Evolutionary conservation across 1,140 invertebrate species (phyloP).

Genomic region (Chlorops oryzae): DNA sequence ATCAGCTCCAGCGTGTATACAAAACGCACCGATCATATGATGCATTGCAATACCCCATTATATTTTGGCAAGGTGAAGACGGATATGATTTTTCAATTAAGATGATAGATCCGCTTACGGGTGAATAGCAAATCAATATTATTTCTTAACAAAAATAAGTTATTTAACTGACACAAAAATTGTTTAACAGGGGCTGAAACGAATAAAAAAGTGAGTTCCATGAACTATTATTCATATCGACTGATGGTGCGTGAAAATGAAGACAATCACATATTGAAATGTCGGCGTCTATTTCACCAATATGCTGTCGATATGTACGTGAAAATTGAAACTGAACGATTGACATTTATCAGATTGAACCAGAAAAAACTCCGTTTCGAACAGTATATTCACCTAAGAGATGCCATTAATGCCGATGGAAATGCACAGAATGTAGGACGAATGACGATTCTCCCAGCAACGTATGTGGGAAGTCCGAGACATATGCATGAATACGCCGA

Average conservation of each 20-base stretch:
- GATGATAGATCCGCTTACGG: constrained; percentile 7
- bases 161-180: background rate
- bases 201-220: constrained; percentile 42
- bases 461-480: constrained; percentile 46
- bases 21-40: constrained; percentile 47
- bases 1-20: constrained; percentile 21
- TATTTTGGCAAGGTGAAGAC: constrained; percentile 48
- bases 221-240: constrained; percentile 47
- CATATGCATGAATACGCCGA: constrained; percentile 49
- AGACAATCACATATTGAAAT: constrained; percentile 23
- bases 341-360: constrained; percentile 12
- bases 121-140: no score
- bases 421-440: constrained; percentile 20
- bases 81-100: constrained; percentile 37
- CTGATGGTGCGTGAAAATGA: constrained; percentile 36
- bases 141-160: background rate
- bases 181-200: constrained; percentile 1
- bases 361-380: constrained; percentile 12
- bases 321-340: constrained; percentile 13
- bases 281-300: constrained; percentile 28
- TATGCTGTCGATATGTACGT: constrained; percentile 50
- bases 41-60: constrained; percentile 48
- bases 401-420: constrained; percentile 15
- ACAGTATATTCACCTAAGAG: constrained; percentile 14
- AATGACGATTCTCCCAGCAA: constrained; percentile 45